Percentiles rank a stretch among this genome's conserved stretches.
Conservation (phyloP, 35 echinoderm and acorn worm genomes). For the Heliocidaris erythrogramma region DNA sequence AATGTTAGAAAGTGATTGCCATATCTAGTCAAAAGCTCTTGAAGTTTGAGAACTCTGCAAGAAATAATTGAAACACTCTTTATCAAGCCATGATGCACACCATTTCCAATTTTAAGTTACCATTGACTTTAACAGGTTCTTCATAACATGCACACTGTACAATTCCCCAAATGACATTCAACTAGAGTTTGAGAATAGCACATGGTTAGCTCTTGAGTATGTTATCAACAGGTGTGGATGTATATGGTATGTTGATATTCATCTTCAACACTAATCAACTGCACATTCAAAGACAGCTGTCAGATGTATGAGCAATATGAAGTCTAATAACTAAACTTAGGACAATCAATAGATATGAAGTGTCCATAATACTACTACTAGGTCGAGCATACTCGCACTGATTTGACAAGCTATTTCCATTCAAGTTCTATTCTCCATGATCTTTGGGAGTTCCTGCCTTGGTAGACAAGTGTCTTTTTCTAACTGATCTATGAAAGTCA, state of each 20-base stretch:
- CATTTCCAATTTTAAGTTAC: too few species aligned
- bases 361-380: too few species aligned
- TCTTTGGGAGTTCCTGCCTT: too few species aligned
- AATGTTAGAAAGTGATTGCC: too few species aligned
- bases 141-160: not conserved
- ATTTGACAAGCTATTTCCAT: too few species aligned
- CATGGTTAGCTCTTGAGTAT: not conserved
- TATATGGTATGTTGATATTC: not conserved
- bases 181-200: not conserved
- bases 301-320: not conserved
- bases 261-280: not conserved
- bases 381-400: too few species aligned
- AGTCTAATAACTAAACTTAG: not conserved
- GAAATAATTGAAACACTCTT: not conserved
- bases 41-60: not conserved
- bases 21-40: too few species aligned
- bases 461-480: too few species aligned
- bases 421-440: too few species aligned
- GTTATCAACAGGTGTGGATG: not conserved
- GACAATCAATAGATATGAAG: too few species aligned
- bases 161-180: too few species aligned
- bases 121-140: not conserved
- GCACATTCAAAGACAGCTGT: not conserved
- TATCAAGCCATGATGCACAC: not conserved
- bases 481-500: too few species aligned